These are phyloP conservation scores for Sycobia sp. DNA, from an alignment of 1,140 invertebrate species.

Conservation along the genomic window DNA sequence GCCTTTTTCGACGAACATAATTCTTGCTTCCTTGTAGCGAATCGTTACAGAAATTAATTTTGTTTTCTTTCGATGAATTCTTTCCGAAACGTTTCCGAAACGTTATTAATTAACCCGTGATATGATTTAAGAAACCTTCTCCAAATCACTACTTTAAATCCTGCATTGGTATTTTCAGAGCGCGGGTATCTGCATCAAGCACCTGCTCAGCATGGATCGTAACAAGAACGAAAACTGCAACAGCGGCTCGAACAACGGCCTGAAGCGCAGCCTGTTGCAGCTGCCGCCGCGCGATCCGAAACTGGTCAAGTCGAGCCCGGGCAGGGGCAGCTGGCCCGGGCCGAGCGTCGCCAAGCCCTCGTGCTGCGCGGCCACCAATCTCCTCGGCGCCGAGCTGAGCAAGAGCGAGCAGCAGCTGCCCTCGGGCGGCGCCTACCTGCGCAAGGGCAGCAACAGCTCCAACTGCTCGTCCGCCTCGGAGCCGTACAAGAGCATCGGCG, in stretches of 20 bases:
- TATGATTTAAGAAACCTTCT: no score
- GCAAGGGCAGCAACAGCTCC: conserved; percentile 53
- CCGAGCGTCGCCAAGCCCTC: conserved; percentile 67
- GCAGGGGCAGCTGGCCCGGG: conserved; percentile 81
- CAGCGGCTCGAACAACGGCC: conserved; percentile 55
- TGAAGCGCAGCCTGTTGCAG: conserved; percentile 68
- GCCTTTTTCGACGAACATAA: no score
- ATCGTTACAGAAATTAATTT: no score
- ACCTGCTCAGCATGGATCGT: conserved; percentile 56
- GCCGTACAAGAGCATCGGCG: conserved; percentile 17
- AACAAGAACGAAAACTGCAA: conserved; percentile 43
- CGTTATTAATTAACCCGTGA: no score
- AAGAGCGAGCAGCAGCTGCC: conserved; percentile 81
- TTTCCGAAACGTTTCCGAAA: no score
- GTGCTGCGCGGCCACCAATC: conserved; percentile 40
- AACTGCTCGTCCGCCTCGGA: conserved; percentile 51
- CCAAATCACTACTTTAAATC: no score
- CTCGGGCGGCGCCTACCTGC: conserved; percentile 45
- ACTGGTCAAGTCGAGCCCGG: conserved; percentile 75
- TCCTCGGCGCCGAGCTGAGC: conserved; percentile 75
- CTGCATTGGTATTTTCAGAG: no score
- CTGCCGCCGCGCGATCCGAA: conserved; percentile 75
- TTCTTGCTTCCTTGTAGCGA: no score
- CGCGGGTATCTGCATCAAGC: conserved; percentile 56
- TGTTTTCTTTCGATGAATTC: no score